Evolutionary conservation across 1,140 invertebrate genomes (phyloP).

Genomic region (Nasonia longicornis): DNA sequence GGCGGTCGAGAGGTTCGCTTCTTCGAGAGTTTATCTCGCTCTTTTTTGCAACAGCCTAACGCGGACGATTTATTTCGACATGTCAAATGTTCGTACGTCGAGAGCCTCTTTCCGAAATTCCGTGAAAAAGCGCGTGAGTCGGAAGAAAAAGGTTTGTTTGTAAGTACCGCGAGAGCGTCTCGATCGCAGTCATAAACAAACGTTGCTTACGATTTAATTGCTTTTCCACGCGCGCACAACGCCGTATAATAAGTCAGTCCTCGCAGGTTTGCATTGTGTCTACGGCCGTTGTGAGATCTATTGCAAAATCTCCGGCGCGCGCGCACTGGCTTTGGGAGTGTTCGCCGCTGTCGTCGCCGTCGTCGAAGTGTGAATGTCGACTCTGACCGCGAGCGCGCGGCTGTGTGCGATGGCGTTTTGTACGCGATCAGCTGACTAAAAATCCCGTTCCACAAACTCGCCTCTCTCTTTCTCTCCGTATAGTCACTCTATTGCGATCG

Average conservation of each 20-base stretch:
- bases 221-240: neutral
- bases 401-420: neutral
- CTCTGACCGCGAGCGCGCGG: neutral
- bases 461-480: neutral
- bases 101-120: too few relatives aligned
- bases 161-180: too few relatives aligned
- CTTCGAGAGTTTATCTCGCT: too few relatives aligned
- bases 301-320: neutral
- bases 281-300: neutral
- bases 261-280: neutral
- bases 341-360: neutral
- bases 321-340: neutral
- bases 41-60: neutral
- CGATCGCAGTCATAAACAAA: too few relatives aligned
- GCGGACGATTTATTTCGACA: too few relatives aligned
- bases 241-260: neutral
- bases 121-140: too few relatives aligned
- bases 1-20: too few relatives aligned
- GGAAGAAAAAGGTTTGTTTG: too few relatives aligned
- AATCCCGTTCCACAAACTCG: constrained; percentile 20
- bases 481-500: neutral
- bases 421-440: constrained; percentile 26
- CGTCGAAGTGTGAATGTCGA: constrained; percentile 22
- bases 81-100: too few relatives aligned
- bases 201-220: too few relatives aligned